phyloP scores from a whole-genome alignment of 2,888 invertebrate genomes.

The Synergus laeviventris region DNA sequence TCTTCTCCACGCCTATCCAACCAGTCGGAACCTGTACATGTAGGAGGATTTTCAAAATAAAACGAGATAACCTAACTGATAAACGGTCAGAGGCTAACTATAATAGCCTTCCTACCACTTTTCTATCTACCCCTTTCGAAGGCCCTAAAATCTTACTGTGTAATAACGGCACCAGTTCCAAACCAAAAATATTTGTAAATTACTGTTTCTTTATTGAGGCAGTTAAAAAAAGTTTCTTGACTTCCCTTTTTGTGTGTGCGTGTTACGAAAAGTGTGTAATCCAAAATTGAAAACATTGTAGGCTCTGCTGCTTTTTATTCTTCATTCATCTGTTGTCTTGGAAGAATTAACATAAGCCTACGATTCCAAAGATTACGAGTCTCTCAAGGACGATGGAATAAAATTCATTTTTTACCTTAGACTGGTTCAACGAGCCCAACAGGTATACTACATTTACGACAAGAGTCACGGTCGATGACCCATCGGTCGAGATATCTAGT shows the following conservation, averaged over 20 bases:
- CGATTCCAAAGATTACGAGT: background rate
- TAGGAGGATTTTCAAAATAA: background rate
- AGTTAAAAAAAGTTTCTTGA: no score
- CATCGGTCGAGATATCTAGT: conserved; percentile 55
- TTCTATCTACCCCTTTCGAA: background rate
- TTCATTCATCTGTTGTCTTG: background rate
- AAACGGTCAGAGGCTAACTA: background rate
- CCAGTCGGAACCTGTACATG: background rate
- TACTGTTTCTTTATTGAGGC: no score
- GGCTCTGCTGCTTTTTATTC: background rate
- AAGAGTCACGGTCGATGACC: conserved; percentile 55
- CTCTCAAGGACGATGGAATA: background rate
- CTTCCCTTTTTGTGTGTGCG: no score
- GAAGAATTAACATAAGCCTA: background rate
- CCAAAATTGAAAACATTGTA: no score
- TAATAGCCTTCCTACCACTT: background rate
- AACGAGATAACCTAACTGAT: background rate
- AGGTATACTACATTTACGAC: conserved; percentile 43
- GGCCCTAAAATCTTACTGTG: no score
- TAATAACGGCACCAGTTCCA: no score
- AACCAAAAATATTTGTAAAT: no score
- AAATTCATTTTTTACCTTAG: conserved; percentile 13
- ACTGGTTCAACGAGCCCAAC: conserved; percentile 37
- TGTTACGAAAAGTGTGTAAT: no score
- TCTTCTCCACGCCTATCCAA: background rate